Base-by-base conservation (phyloP, 2,888 invertebrate genomes). In the Pachymerium ferrugineum region DNA sequence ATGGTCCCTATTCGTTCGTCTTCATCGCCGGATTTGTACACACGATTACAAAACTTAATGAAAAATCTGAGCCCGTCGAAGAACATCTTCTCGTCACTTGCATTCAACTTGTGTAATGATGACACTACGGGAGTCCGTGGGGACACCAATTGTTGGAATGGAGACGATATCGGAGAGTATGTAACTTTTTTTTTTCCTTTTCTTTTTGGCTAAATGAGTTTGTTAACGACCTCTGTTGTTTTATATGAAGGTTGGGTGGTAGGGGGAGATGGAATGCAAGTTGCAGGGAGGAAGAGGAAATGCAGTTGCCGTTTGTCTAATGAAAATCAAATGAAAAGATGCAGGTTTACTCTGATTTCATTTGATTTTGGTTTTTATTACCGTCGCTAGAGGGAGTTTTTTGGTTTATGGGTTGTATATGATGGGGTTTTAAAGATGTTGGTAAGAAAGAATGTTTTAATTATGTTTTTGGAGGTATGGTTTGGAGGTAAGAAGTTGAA, bases 81-180 rank as follows among this genome's bases (percentile, higher is more conserved):
- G 82, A 90, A 91, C 79, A 91, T 95, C 82, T 96, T 93, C 84
- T 88, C 89, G 33, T 88, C 89, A 78, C 86, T 95, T 47, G 91
- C 94, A 3, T 91, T 93, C 82, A 87, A 88, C 79, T 84, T 93
- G 72, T 93, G 93, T 83, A 88, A 89, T 77, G 90, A 92, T 77
- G 87, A 88, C 0, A 87, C 87, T 78, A 87, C 89, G 77, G 88
- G 89, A 3, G 87, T 87, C 70, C 85, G 86, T 31, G 86, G 86
- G 78, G 88, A 89, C 75, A 87, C 88, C 47, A 86, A 86, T 76
- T 93, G 93, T 82, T 93, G 93, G 93, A 93, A 92, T 80, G 93
- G 93, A 70, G 88, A 89, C 78, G 83, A 87, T 76, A 85, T 90
- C 78, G 90, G 89, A 83, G 89, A 90, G 91, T 91, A 68, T 25